A percentile compares a stretch with the other conserved stretches of the same genome.
Conservation (phyloP, 2,888 invertebrate species). For the Pyralis farinalis region DNA sequence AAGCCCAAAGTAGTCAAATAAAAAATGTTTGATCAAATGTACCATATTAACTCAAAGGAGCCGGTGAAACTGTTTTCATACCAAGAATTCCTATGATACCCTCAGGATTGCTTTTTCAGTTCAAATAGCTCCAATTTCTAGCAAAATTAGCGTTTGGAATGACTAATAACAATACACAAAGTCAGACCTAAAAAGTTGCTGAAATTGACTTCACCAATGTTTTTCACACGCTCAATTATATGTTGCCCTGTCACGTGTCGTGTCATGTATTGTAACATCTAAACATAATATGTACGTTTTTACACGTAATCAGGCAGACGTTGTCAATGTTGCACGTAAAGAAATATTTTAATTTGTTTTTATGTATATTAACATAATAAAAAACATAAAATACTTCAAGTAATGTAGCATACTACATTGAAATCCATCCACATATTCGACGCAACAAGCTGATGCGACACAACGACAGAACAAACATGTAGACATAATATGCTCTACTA, state of each 20-base stretch:
- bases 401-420: no score
- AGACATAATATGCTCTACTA: no score
- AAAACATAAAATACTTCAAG: no score
- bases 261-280: no score
- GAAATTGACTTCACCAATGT: conserved; percentile 13
- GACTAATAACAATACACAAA: conserved; percentile 12
- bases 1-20: conserved; percentile 20
- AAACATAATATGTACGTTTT: conserved; percentile 8
- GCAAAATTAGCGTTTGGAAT: conserved; percentile 13
- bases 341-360: no score
- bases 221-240: conserved; percentile 13
- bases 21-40: conserved; percentile 27
- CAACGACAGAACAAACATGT: no score
- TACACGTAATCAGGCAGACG: conserved; percentile 3
- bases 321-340: neutral
- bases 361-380: no score
- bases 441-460: no score
- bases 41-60: conserved; percentile 26
- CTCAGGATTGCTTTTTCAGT: conserved; percentile 23
- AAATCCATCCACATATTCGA: no score
- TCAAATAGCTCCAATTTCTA: conserved; percentile 23
- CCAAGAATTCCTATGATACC: conserved; percentile 22
- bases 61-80: conserved; percentile 20
- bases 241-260: conserved; percentile 11
- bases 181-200: conserved; percentile 9